Evolutionary conservation across 1,140 invertebrate species (phyloP).

Genomic region (Akabosia matsudoensis): DNA sequence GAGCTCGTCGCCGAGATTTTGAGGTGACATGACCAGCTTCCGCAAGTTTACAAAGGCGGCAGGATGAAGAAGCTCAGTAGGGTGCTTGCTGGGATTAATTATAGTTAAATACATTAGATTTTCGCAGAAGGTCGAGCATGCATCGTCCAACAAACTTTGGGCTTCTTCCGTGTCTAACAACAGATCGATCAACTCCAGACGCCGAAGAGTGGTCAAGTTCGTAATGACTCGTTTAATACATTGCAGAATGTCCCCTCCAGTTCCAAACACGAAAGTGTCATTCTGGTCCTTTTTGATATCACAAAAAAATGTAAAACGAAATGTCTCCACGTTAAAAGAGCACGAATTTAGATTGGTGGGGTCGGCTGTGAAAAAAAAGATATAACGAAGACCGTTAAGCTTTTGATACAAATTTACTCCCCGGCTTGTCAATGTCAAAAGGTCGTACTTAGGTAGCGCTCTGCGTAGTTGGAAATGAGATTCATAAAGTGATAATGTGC

Average conservation of each 20-base stretch:
- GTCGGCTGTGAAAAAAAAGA: conserved; percentile 35
- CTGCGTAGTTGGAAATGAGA: conserved; percentile 69
- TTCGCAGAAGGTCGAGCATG: conserved; percentile 64
- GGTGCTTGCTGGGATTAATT: conserved; percentile 71
- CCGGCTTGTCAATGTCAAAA: conserved; percentile 7
- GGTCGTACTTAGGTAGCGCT: conserved; percentile 55
- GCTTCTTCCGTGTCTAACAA: conserved; percentile 69
- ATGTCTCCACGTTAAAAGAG: conserved; percentile 57
- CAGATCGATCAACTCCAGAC: conserved; percentile 70
- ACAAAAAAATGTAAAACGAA: conserved; percentile 77
- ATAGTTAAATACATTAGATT: conserved; percentile 64
- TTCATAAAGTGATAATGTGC: conserved; percentile 83
- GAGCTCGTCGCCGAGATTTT: conserved; percentile 75
- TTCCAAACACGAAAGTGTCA: conserved; percentile 59
- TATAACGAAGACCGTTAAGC: no score
- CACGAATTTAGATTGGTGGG: conserved; percentile 34
- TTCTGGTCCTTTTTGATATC: conserved; percentile 61
- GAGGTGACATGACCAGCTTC: conserved; percentile 59
- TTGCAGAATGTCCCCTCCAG: conserved; percentile 60
- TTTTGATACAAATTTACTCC: background rate
- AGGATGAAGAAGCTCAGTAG: conserved; percentile 70
- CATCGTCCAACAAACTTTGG: conserved; percentile 69
- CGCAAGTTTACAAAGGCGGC: conserved; percentile 71
- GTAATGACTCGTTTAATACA: conserved; percentile 67
- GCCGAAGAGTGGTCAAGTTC: conserved; percentile 63